Percentiles rank a stretch among this genome's conserved stretches.
Evolutionary conservation across 2,113 vertebrate genomes (phyloP).

Genomic region (Dicentrarchus labrax): DNA sequence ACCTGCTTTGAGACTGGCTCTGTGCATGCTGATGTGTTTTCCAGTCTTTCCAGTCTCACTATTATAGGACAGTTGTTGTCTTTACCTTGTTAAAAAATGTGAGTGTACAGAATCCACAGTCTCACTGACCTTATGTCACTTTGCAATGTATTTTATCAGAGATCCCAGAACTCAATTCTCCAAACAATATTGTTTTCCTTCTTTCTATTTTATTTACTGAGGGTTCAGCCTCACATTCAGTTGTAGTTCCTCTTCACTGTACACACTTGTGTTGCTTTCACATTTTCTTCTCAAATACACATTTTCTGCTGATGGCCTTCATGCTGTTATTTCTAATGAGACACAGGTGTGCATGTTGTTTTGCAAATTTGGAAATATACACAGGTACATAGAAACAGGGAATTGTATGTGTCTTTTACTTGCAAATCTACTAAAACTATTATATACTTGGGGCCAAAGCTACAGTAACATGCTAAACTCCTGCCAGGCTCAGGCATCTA

Average conservation of each 20-base stretch:
- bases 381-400: slow-evolving; percentile 11
- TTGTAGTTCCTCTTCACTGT: slow-evolving; percentile 18
- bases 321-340: slow-evolving; percentile 62
- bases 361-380: slow-evolving; percentile 16
- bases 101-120: slow-evolving; percentile 4
- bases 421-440: slow-evolving; percentile 29
- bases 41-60: neutral
- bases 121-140: slow-evolving; percentile 48
- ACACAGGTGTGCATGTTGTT: slow-evolving; percentile 46
- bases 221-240: slow-evolving; percentile 14
- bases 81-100: slow-evolving; percentile 38
- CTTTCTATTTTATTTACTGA: slow-evolving; percentile 33
- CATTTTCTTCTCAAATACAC: slow-evolving; percentile 16
- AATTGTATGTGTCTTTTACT: neutral
- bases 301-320: slow-evolving; percentile 43
- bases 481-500: slow-evolving; percentile 46
- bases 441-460: slow-evolving; percentile 25
- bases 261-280: slow-evolving; percentile 12
- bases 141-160: slow-evolving; percentile 22
- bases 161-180: slow-evolving; percentile 15
- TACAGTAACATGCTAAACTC: slow-evolving; percentile 43
- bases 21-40: slow-evolving; percentile 18
- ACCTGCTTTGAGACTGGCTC: slow-evolving; percentile 7
- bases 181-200: slow-evolving; percentile 29
- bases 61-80: neutral